These are phyloP conservation scores for Brachyptera putata DNA, from an alignment of 2,888 invertebrate species.

Conservation along the genomic window DNA sequence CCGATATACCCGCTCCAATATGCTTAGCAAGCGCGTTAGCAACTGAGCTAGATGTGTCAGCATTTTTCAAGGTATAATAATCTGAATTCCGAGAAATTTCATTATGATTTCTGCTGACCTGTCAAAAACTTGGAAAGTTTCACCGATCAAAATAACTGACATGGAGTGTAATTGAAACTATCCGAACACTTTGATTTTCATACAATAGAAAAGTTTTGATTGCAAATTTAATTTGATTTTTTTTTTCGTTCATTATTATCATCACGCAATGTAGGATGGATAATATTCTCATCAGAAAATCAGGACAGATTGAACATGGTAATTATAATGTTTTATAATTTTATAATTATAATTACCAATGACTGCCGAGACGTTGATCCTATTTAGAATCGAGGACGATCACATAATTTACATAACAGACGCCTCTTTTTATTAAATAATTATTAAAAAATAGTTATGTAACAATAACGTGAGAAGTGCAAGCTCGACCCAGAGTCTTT, in stretches of 20 bases:
- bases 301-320: not conserved
- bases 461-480: slow-evolving; percentile 5
- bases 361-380: not conserved
- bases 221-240: not conserved
- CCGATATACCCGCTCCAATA: no score
- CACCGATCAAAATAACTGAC: not conserved
- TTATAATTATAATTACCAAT: no score
- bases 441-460: not conserved
- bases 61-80: no score
- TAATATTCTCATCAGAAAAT: not conserved
- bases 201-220: slow-evolving; percentile 10
- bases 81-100: not conserved
- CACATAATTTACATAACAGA: not conserved
- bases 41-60: no score
- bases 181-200: no score
- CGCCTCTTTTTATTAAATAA: no score
- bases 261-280: not conserved
- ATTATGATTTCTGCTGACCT: not conserved
- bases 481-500: slow-evolving; percentile 4
- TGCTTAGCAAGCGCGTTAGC: no score
- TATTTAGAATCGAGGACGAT: slow-evolving; percentile 5
- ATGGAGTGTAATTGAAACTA: not conserved
- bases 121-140: not conserved
- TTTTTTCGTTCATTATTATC: not conserved
- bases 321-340: not conserved